phyloP scores from a whole-genome alignment of 2,113 vertebrate species.

The Glaucidium brasilianum region DNA sequence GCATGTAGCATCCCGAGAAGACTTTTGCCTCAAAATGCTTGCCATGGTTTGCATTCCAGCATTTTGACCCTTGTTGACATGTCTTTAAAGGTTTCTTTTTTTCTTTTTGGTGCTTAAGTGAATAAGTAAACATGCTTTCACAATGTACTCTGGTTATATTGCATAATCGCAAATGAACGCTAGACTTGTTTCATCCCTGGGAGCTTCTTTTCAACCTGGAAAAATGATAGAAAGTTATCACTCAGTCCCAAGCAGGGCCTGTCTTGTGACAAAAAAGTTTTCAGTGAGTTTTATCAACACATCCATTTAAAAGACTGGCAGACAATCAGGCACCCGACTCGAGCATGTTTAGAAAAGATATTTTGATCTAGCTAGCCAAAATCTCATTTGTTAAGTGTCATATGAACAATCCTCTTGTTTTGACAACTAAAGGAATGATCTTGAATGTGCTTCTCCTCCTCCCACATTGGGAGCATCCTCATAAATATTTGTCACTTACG shows the following conservation, averaged over 20 bases:
- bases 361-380: slow-evolving; percentile 15
- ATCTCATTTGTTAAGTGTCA: slow-evolving; percentile 45
- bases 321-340: slow-evolving; percentile 59
- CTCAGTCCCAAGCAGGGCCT: neutral
- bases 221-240: slow-evolving; percentile 52
- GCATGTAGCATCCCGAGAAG: neutral
- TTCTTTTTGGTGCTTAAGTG: slow-evolving; percentile 7
- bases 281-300: neutral
- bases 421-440: slow-evolving; percentile 47
- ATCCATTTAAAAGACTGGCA: slow-evolving; percentile 38
- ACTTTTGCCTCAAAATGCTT: neutral
- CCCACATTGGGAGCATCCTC: neutral
- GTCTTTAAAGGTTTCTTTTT: slow-evolving; percentile 41
- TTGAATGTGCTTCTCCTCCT: slow-evolving; percentile 11
- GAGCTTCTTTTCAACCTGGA: slow-evolving; percentile 16
- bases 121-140: slow-evolving; percentile 45
- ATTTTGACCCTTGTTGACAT: slow-evolving; percentile 24
- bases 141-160: neutral
- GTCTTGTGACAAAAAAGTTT: slow-evolving; percentile 39
- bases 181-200: slow-evolving; percentile 10
- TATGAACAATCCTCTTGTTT: slow-evolving; percentile 37
- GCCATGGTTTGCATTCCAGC: neutral
- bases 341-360: slow-evolving; percentile 61
- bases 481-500: slow-evolving; percentile 15
- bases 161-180: neutral